Evolutionary conservation across 1,140 invertebrate species (phyloP), one percentile per base, ranked within the genome.

Genomic region (Bradynema listronoti): DNA sequence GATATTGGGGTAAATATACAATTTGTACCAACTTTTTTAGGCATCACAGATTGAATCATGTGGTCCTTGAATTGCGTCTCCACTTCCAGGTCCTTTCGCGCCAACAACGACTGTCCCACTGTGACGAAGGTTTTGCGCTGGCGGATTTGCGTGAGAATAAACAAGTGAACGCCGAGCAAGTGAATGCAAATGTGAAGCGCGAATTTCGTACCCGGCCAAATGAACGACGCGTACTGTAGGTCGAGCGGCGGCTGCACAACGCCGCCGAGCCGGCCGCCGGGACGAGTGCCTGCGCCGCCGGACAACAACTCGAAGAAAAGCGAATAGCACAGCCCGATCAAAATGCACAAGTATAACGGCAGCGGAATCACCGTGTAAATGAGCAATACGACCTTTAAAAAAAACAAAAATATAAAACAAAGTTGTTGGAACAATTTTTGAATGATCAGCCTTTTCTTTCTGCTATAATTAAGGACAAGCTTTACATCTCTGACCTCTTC

Each of bases 31-130:
- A 70, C 72, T 56, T 77, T 77, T 59, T 77, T 78, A 29, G 91
- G 90, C 90, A 94, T 96, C 27, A 96, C 87, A 2, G 89, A 93
- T 76, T 90, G 88, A 73, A 95, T 94, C 90, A 94, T 94, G 78
- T 92, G 90, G 75, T 94, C 90, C 78, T 93, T 94, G 4, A 94
- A 81, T 45, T 89, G 87, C 66, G 91, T 93, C 76, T 96, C 91
- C 81, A 89, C 85, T 79, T 92, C 88, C 30, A 95, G 79, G 71
- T 94, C 89, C 45, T 86, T 83, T 24, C 89, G 81, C 1, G 91
- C 90, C 53, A 91, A 78, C 14, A 90, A 77, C 58, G 90, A 91
- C 77, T 94, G 90, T 0, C 90, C 90, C 45, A 95, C 89, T 82
- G 93, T 93, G 86, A 93, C 90, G 80, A 95, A 95, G 4, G 90